Evolutionary conservation across 1,140 invertebrate species (phyloP).

Genomic region (Lasaia peninsularis): DNA sequence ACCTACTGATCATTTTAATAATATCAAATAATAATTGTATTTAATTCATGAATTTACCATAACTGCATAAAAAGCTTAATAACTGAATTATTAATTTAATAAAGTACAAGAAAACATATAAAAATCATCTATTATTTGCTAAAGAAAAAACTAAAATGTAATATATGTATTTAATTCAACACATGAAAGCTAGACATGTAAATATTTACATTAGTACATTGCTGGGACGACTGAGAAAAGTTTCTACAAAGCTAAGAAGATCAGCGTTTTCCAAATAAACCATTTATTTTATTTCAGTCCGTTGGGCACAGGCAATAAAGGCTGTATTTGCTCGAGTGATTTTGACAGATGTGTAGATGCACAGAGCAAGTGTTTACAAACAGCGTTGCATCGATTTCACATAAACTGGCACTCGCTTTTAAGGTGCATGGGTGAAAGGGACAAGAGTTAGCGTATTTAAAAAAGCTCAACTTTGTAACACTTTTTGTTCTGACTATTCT

Average conservation of each 20-base stretch:
- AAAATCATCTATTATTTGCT: background rate
- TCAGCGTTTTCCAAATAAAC: constrained; percentile 21
- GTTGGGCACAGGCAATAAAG: constrained; percentile 22
- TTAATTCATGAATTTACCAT: too few relatives aligned
- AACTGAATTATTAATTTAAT: too few relatives aligned
- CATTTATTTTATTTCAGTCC: constrained; percentile 13
- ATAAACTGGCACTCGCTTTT: constrained; percentile 51
- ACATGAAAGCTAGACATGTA: constrained; percentile 2
- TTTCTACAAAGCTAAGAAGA: constrained; percentile 24
- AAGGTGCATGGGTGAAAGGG: background rate
- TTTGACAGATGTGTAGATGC: constrained; percentile 38
- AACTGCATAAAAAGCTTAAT: too few relatives aligned
- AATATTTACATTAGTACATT: constrained; percentile 9
- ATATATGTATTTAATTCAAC: constrained; percentile 7
- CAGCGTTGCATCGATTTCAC: constrained; percentile 72
- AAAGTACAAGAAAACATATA: too few relatives aligned
- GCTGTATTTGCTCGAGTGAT: constrained; percentile 24
- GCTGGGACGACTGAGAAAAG: background rate
- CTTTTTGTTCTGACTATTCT: too few relatives aligned
- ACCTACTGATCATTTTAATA: too few relatives aligned
- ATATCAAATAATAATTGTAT: too few relatives aligned
- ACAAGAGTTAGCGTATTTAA: background rate
- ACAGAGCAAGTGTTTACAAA: constrained; percentile 62
- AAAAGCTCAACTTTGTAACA: too few relatives aligned
- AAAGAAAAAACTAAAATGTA: background rate